Percentiles rank a stretch among this genome's conserved stretches.
Evolutionary conservation across 2,797 vertebrate species (phyloP).

Genomic region (Nothura maculosa): DNA sequence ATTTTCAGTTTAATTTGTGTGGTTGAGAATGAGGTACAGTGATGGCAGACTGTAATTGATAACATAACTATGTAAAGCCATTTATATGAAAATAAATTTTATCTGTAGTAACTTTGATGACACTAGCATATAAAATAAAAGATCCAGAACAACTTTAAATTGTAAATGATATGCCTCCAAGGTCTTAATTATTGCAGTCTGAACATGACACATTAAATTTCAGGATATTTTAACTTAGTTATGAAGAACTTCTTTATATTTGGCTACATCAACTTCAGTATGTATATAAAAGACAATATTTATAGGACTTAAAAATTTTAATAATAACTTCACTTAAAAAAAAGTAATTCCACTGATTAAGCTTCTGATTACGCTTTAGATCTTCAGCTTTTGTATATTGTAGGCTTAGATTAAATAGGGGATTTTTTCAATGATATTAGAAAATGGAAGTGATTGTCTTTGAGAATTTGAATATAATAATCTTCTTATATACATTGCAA

Average conservation of each 20-base stretch:
- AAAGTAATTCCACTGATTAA: not conserved
- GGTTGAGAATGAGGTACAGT: not conserved
- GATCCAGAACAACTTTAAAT: conserved; percentile 38
- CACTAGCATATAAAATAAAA: not conserved
- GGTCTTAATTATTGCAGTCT: not conserved
- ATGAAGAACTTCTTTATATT: conserved; percentile 14
- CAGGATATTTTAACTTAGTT: not conserved
- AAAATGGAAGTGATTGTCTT: conserved; percentile 24
- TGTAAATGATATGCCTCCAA: conserved; percentile 18
- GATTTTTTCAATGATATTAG: conserved; percentile 6
- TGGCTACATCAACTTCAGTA: not conserved
- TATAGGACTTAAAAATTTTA: not conserved
- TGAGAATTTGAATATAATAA: conserved; percentile 20
- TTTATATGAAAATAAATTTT: conserved; percentile 33
- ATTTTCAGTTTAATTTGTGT: not conserved
- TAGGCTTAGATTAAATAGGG: conserved; percentile 2
- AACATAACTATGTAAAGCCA: not conserved
- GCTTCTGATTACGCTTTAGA: not conserved
- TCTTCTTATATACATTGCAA: conserved; percentile 22
- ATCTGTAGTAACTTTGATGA: not conserved
- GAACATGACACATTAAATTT: not conserved
- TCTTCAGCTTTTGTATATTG: not conserved
- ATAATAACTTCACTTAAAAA: not conserved
- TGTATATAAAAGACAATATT: not conserved
- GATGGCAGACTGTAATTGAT: not conserved